phyloP scores from a whole-genome alignment of 2,888 invertebrate species.

The Piscicola geometra region DNA sequence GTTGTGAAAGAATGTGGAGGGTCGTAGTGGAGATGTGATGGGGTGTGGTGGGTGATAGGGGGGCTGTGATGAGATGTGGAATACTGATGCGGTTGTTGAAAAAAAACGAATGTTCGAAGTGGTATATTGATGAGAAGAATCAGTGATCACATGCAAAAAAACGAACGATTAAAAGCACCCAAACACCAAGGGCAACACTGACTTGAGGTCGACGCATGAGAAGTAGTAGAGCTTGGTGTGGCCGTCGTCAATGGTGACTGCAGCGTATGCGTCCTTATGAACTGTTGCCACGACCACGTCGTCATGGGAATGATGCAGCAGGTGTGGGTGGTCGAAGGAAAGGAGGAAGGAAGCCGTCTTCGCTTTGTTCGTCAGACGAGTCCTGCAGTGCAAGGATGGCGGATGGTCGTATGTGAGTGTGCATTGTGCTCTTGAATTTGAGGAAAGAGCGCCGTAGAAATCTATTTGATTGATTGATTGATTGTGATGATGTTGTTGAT shows the following conservation, averaged over 20 bases:
- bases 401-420: no score
- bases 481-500: neutral
- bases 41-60: neutral
- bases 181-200: neutral
- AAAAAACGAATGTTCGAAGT: neutral
- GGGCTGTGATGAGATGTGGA: neutral
- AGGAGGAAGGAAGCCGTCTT: neutral
- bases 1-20: neutral
- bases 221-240: constrained; percentile 4
- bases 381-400: no score
- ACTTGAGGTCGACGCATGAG: neutral
- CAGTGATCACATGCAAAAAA: neutral
- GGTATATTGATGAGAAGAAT: neutral
- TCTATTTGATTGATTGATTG: no score
- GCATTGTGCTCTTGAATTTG: no score
- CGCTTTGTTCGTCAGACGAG: neutral
- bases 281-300: neutral
- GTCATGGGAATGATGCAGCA: neutral
- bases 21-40: neutral
- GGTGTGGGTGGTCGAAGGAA: neutral
- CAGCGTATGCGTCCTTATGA: neutral
- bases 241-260: neutral
- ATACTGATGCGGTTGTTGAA: neutral
- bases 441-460: no score
- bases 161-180: neutral